A percentile compares a stretch with the other conserved stretches of the same genome.
These are phyloP conservation scores for Lepidocolaptes lacrymiger DNA, from an alignment of 2,797 vertebrate genomes.

Conservation along the genomic window DNA sequence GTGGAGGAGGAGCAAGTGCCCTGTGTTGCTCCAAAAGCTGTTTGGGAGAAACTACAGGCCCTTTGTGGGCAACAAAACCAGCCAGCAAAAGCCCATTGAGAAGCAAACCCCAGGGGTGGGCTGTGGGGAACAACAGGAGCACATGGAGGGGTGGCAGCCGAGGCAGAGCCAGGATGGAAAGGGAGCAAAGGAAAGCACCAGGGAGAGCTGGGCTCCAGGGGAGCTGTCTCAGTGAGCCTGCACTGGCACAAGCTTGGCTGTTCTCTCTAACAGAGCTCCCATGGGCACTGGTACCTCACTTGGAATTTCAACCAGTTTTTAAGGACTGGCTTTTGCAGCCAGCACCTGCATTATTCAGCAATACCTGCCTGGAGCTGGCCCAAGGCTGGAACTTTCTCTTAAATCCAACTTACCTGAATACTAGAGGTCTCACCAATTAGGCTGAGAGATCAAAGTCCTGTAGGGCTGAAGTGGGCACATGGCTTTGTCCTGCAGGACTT, in stretches of 20 bases:
- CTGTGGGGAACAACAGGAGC: not conserved
- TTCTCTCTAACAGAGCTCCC: slow-evolving; percentile 2
- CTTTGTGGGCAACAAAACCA: not conserved
- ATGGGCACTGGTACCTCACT: not conserved
- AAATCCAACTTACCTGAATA: not conserved
- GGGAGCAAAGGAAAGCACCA: not conserved
- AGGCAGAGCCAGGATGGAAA: rapidly evolving
- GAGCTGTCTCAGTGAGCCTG: not conserved
- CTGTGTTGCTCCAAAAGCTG: not conserved
- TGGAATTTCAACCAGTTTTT: slow-evolving; percentile 28
- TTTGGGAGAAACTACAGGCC: not conserved
- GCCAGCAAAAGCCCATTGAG: rapidly evolving
- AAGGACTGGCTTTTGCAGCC: not conserved
- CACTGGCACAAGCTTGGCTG: slow-evolving; percentile 8
- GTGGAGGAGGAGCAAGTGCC: not conserved
- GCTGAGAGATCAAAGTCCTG: not conserved
- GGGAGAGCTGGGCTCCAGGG: not conserved
- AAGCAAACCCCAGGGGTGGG: not conserved
- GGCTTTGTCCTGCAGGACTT: not conserved
- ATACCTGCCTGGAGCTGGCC: not conserved
- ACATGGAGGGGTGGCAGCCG: rapidly evolving
- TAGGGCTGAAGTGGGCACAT: not conserved
- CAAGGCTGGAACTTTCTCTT: not conserved
- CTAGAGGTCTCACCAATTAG: not conserved
- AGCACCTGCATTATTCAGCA: slow-evolving; percentile 10